Conservation (phyloP, 2,888 invertebrate genomes). For the Campoletis raptor region DNA sequence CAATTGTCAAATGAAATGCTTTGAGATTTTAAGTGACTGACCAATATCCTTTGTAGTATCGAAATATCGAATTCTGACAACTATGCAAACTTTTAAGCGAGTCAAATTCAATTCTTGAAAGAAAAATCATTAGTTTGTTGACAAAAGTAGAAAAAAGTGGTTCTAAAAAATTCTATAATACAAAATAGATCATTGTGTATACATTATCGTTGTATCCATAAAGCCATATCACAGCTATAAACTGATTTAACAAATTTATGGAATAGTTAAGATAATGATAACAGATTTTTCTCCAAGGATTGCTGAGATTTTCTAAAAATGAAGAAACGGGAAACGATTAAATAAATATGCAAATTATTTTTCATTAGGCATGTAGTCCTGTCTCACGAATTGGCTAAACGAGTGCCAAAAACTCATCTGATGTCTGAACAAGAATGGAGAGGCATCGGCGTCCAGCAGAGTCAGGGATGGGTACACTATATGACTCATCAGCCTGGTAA, state of each 20-base stretch:
- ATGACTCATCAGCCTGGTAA: constrained; percentile 97
- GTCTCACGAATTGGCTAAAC: constrained; percentile 95
- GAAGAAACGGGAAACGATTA: neutral
- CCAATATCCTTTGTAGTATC: neutral
- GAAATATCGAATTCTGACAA: neutral
- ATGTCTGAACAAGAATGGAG: constrained; percentile 98
- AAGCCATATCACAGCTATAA: too few relatives aligned
- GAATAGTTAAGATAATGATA: neutral
- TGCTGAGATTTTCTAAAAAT: neutral
- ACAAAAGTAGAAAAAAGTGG: too few relatives aligned
- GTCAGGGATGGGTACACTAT: constrained; percentile 98
- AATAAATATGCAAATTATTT: neutral
- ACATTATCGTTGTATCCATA: too few relatives aligned
- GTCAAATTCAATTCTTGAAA: neutral
- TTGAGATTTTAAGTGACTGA: neutral
- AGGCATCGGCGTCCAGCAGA: constrained; percentile 97
- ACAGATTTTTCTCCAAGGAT: neutral
- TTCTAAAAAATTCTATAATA: too few relatives aligned
- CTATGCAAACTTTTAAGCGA: neutral
- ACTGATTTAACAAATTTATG: neutral
- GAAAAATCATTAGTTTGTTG: neutral
- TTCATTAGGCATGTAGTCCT: constrained; percentile 94
- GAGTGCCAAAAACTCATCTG: constrained; percentile 96
- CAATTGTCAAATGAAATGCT: neutral
- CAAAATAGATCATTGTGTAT: too few relatives aligned